These are phyloP conservation scores for Lordiphosa andalusiaca DNA, from an alignment of 2,888 invertebrate genomes.

Conservation along the genomic window DNA sequence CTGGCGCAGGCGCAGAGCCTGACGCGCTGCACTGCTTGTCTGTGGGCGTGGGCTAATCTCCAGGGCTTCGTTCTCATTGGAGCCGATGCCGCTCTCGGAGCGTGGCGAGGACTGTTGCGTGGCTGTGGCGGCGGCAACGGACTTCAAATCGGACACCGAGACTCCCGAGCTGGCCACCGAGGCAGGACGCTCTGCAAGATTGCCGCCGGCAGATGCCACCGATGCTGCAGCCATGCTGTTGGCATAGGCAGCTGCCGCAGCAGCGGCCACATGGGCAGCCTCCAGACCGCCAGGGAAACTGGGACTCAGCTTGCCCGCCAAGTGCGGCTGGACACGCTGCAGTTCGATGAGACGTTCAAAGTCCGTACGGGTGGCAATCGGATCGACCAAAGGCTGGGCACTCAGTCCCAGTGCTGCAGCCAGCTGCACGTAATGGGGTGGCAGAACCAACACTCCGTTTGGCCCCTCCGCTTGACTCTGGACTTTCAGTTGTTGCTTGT, in stretches of 20 bases:
- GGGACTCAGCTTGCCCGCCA: constrained; percentile 52
- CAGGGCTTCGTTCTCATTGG: constrained; percentile 56
- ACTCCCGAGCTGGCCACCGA: constrained; percentile 67
- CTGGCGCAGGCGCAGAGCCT: constrained; percentile 57
- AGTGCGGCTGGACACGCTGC: constrained; percentile 72
- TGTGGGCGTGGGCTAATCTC: constrained; percentile 61
- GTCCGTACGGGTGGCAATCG: constrained; percentile 77
- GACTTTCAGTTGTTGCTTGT: constrained; percentile 74
- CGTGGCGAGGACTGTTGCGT: constrained; percentile 65
- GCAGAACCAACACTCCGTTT: constrained; percentile 82
- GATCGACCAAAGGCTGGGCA: constrained; percentile 77
- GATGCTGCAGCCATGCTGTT: constrained; percentile 57
- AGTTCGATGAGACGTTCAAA: constrained; percentile 78
- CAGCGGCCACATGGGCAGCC: constrained; percentile 72
- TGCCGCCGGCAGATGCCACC: constrained; percentile 29
- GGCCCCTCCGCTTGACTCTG: constrained; percentile 57
- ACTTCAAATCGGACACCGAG: constrained; percentile 63
- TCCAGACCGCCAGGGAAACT: constrained; percentile 63
- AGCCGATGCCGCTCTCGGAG: constrained; percentile 61
- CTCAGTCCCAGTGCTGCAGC: constrained; percentile 81
- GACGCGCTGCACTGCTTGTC: constrained; percentile 60
- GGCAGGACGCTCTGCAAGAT: constrained; percentile 56
- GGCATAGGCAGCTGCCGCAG: constrained; percentile 67
- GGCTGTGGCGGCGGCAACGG: constrained; percentile 40
- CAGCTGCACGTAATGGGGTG: constrained; percentile 83